Conservation (phyloP, 2,888 invertebrate genomes). For the Nasonia oneida region DNA sequence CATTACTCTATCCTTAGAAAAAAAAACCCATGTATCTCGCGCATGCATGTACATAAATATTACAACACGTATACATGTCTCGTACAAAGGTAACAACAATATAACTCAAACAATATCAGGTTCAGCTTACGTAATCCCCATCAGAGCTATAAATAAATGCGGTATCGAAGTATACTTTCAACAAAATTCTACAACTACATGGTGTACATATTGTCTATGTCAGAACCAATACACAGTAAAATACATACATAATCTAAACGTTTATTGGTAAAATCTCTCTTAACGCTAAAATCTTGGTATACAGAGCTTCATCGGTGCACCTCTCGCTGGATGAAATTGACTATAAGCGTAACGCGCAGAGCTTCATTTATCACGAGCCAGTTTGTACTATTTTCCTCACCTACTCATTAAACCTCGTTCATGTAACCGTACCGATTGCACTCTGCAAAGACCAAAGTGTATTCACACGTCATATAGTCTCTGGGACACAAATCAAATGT, state of each 20-base stretch:
- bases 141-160: neutral
- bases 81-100: neutral
- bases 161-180: neutral
- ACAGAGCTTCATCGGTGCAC: neutral
- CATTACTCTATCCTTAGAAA: constrained; percentile 8
- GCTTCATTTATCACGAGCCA: constrained; percentile 14
- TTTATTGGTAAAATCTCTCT: neutral
- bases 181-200: too few species aligned
- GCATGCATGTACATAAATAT: constrained; percentile 12
- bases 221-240: neutral
- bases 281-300: neutral
- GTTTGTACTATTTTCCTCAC: neutral
- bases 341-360: neutral
- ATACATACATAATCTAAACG: neutral
- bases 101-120: neutral
- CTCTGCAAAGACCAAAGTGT: constrained; percentile 25
- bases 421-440: constrained; percentile 40
- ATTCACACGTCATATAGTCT: neutral
- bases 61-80: neutral
- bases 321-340: neutral
- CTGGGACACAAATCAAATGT: neutral
- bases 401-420: neutral
- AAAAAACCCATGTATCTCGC: neutral
- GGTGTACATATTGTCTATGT: neutral
- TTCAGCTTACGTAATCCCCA: neutral